Base-by-base conservation (phyloP, 2,888 invertebrate species). In the Cheilosia pagana region DNA sequence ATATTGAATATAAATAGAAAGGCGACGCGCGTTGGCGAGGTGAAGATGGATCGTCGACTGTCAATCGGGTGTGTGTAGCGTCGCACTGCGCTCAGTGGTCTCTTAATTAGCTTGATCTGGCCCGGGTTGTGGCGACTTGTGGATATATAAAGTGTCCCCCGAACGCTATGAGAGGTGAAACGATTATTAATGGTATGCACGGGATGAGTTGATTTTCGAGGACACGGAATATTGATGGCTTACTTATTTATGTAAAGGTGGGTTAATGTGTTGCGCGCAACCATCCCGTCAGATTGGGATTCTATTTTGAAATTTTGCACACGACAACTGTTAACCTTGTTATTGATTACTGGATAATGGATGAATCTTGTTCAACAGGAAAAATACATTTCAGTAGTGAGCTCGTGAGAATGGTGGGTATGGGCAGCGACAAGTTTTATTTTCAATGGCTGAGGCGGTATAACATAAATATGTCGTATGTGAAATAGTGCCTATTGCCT, bases 51-150 rank as follows among this genome's bases (percentile, higher is more conserved):
- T 85, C 85, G 81, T 67, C 6, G 75, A 21, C 75, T 85, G 85
- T 85, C 85, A 85, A 81, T 76, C 25, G 77, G 39, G 45, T 57
- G 81, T 23, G 45, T 57, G 81, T 19, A 41, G 67, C 39, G 55
- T 52, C 55, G 62, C 72, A 48, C n/a, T 63, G 79, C 39, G 79
- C 39, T 45, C 78, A 41, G 63, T 85, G 75, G 81, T 76, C 85
- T 85, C 81, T 85, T 85, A 85, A 85, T 85, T 85, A 85, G 85
- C 81, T 55, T 75, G 85, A 85, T 79, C 57, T 74, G 68, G 70
- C 59, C 43, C 67, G 55, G 19, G 19, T 25, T 35, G 23, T 52
- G 35, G 70, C 19, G 19, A 21, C 5, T 19, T 12, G 35, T 35
- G 12, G 12, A 12, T 35, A 35, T 21, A 21, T n/a, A n/a, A 39